Evolutionary conservation across 2,888 invertebrate genomes (phyloP).

Genomic region (Liopterus haemorrhoidalis): DNA sequence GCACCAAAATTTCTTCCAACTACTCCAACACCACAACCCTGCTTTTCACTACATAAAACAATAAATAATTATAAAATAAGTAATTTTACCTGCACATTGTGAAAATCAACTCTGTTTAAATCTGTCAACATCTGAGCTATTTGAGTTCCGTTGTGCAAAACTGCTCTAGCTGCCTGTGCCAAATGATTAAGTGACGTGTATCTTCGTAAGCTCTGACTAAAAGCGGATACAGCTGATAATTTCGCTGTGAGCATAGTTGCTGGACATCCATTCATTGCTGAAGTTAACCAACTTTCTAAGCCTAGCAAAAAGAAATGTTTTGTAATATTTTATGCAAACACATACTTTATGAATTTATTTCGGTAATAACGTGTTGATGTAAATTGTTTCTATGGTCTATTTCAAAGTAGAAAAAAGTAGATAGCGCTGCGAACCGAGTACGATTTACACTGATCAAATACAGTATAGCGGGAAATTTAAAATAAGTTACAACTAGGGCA

Average conservation of each 20-base stretch:
- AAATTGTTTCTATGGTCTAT: too few relatives aligned
- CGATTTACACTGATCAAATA: too few relatives aligned
- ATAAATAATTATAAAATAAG: constrained; percentile 27
- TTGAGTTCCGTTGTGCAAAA: constrained; percentile 89
- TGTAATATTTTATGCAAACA: neutral
- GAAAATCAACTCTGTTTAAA: constrained; percentile 95
- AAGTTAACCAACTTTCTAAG: constrained; percentile 80
- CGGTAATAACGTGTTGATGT: too few relatives aligned
- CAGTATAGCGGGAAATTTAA: too few relatives aligned
- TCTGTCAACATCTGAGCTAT: constrained; percentile 95
- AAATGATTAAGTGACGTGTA: constrained; percentile 97
- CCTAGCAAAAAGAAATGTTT: constrained; percentile 42
- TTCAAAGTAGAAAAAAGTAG: too few relatives aligned
- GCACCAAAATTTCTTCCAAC: too few relatives aligned
- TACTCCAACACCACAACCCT: too few relatives aligned
- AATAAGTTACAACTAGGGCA: too few relatives aligned
- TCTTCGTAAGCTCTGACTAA: constrained; percentile 89
- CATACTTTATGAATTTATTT: too few relatives aligned
- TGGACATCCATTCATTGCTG: constrained; percentile 83
- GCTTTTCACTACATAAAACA: too few relatives aligned
- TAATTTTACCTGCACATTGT: constrained; percentile 77
- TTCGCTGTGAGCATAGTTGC: constrained; percentile 75
- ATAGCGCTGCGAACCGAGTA: too few relatives aligned
- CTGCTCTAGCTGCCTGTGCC: constrained; percentile 88
- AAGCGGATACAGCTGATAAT: constrained; percentile 78